These are phyloP conservation scores for Phania funesta DNA, from an alignment of 2,888 invertebrate species.

Conservation along the genomic window DNA sequence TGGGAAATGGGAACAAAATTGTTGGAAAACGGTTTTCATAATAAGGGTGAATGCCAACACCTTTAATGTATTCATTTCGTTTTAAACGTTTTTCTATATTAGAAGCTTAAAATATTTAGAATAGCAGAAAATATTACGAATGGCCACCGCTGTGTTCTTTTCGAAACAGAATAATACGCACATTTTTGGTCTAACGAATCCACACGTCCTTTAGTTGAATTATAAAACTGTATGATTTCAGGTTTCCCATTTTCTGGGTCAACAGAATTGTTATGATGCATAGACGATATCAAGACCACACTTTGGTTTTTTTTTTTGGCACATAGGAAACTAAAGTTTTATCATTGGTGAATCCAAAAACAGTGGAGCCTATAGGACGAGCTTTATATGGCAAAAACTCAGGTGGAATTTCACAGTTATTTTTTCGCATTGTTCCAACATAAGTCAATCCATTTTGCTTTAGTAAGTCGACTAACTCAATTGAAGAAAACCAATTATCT, in stretches of 20 bases:
- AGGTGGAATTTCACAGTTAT: not conserved
- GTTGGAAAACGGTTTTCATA: not conserved
- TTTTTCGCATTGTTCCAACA: not conserved
- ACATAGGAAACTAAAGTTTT: not conserved
- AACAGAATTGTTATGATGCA: not conserved
- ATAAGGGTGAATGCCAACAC: not conserved
- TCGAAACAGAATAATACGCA: not conserved
- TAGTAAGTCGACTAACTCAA: slow-evolving; percentile 22
- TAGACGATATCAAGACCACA: slow-evolving; percentile 9
- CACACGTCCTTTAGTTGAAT: not conserved
- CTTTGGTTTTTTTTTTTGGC: not conserved
- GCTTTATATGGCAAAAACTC: not conserved
- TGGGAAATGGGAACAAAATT: not conserved
- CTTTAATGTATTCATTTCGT: slow-evolving; percentile 1
- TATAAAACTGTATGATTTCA: slow-evolving; percentile 12
- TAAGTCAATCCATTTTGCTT: slow-evolving; percentile 29
- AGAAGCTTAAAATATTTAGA: not conserved
- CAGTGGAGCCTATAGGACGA: not conserved
- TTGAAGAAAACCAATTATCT: slow-evolving; percentile 29
- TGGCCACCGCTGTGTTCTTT: slow-evolving; percentile 7
- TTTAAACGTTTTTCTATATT: not conserved
- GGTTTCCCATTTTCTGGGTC: slow-evolving; percentile 5
- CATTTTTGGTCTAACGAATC: not conserved
- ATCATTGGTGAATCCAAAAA: not conserved
- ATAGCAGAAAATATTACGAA: not conserved